These are phyloP conservation scores for Hesperia comma DNA, from an alignment of 2,888 invertebrate genomes.

Conservation along the genomic window DNA sequence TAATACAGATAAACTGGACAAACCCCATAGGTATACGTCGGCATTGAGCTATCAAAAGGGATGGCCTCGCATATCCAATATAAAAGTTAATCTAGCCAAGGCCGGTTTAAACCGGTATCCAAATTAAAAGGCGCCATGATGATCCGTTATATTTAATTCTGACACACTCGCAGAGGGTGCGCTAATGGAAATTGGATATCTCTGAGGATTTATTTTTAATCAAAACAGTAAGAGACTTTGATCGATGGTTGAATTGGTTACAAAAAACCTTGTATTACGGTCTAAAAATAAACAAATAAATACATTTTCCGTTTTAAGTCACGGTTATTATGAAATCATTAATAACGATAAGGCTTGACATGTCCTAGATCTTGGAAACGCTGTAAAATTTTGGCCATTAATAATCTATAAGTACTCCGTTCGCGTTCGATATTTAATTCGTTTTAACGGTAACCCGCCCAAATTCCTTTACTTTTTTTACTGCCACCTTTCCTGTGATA, in stretches of 20 bases:
- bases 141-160: conserved; percentile 54
- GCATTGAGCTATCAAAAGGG: conserved; percentile 14
- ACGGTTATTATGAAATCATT: too few relatives aligned
- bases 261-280: too few relatives aligned
- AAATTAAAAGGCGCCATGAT: conserved; percentile 51
- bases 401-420: too few relatives aligned
- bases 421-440: too few relatives aligned
- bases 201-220: conserved; percentile 52
- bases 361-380: too few relatives aligned
- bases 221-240: conserved; percentile 38
- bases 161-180: conserved; percentile 46
- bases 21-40: neutral
- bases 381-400: too few relatives aligned
- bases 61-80: conserved; percentile 27
- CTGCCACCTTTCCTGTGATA: too few relatives aligned
- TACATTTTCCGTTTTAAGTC: too few relatives aligned
- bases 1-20: neutral
- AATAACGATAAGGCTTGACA: too few relatives aligned
- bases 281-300: too few relatives aligned
- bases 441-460: too few relatives aligned
- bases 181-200: conserved; percentile 57
- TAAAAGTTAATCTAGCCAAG: conserved; percentile 33
- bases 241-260: conserved; percentile 30
- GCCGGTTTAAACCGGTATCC: conserved; percentile 34
- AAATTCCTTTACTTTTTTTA: too few relatives aligned